Evolutionary conservation across 2,797 vertebrate species (phyloP).

Genomic region (Atherinosoma microstoma): DNA sequence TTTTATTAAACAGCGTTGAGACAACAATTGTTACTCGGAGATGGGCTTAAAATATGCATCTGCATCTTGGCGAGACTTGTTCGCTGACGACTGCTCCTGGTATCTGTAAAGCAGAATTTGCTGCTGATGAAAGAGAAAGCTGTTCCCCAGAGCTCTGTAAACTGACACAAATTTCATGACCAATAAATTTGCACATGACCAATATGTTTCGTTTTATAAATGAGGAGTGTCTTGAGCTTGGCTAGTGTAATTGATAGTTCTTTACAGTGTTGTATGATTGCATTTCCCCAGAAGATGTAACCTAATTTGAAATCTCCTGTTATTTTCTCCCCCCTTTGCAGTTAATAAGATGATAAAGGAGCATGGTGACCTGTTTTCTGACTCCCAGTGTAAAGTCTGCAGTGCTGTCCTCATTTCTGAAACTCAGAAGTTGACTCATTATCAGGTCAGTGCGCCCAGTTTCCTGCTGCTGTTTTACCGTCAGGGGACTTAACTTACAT

Average conservation of each 20-base stretch:
- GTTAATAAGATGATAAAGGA: slow-evolving; percentile 93
- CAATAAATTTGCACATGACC: background rate
- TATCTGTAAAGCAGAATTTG: background rate
- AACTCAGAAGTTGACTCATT: slow-evolving; percentile 95
- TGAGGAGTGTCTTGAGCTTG: background rate
- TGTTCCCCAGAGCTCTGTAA: slow-evolving; percentile 2
- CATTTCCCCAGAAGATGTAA: slow-evolving; percentile 34
- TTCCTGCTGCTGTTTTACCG: slow-evolving; percentile 10
- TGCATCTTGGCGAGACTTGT: background rate
- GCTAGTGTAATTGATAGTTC: background rate
- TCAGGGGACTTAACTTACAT: slow-evolving; percentile 16
- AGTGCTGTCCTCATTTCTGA: slow-evolving; percentile 94
- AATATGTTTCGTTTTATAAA: background rate
- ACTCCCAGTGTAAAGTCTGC: slow-evolving; percentile 94
- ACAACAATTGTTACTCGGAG: slow-evolving; percentile 2
- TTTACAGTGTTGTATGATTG: slow-evolving; percentile 18
- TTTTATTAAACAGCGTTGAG: background rate
- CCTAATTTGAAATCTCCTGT: slow-evolving; percentile 33
- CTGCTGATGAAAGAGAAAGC: background rate
- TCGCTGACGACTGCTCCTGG: slow-evolving; percentile 3
- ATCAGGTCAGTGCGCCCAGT: slow-evolving; percentile 86
- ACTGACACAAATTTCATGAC: background rate
- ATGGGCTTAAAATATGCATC: background rate
- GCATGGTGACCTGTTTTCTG: slow-evolving; percentile 92
- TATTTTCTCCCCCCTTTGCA: slow-evolving; percentile 57